Conservation (phyloP, 2,113 vertebrate species). For the Callipepla californica region DNA sequence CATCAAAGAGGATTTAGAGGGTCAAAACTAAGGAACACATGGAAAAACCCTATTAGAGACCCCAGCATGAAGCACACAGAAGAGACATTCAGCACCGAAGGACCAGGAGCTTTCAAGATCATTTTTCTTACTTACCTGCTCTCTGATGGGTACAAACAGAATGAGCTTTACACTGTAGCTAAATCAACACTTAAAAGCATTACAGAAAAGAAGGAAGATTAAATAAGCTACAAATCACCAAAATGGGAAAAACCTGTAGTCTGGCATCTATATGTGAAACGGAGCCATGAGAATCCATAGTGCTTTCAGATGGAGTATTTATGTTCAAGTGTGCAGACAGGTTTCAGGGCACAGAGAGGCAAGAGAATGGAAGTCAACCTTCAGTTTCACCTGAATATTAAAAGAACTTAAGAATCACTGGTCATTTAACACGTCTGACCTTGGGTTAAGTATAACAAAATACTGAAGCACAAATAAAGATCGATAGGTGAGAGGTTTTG, state of each 20-base stretch:
- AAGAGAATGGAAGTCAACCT: not conserved
- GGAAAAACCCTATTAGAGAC: constrained; percentile 54
- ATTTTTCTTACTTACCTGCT: not conserved
- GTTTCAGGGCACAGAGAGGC: not conserved
- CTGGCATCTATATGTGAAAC: not conserved
- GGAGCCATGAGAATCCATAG: not conserved
- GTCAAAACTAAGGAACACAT: constrained; percentile 24
- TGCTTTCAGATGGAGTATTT: not conserved
- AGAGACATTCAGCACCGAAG: not conserved
- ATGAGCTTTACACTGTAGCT: not conserved
- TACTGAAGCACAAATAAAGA: not conserved
- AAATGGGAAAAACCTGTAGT: not conserved
- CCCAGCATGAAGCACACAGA: constrained; percentile 38
- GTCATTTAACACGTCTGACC: not conserved
- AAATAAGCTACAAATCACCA: not conserved
- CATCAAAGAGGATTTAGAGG: not conserved
- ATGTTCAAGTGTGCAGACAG: not conserved
- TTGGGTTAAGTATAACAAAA: not conserved
- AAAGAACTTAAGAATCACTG: not conserved
- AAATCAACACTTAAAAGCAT: not conserved
- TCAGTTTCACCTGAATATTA: not conserved
- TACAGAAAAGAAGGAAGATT: not conserved
- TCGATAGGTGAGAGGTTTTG: not conserved
- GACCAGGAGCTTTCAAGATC: not conserved
- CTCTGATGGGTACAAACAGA: not conserved